Base-by-base conservation (phyloP, 2,888 invertebrate species). In the Scaeva pyrastri region DNA sequence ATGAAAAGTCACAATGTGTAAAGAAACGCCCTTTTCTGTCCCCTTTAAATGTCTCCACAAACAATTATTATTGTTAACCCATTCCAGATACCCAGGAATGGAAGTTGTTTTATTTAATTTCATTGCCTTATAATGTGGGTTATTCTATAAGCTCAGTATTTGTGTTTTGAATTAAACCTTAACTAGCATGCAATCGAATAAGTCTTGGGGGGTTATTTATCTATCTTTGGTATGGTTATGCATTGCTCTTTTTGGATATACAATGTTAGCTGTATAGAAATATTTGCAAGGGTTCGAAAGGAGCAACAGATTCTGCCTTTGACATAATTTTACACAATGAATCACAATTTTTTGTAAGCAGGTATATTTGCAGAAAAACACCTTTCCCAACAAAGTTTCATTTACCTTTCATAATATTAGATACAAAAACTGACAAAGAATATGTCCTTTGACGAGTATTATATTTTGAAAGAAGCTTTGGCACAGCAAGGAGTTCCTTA, bases 401-500 rank as follows among this genome's bases (percentile, higher is more conserved):
- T 48, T 66, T 52, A 68, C 68, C 68, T 52, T 41, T n/a, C 19
- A 11, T 10, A 45, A 31, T 5, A 14, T 7, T 23, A 45, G 8
- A 50, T 14, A 50, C 31, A 45, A 31, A 45, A 50, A n/a, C n/a
- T n/a, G 21, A 39, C 36, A 7, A 64, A 31, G 12, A 68, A 39
- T 8, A 3, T 52, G 16, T 52, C 16, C 14, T 39, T 68, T 41
- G 16, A 11, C 21, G 12, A 50, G n/a, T 45, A 73, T 2, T 8
- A n/a, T 23, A 5, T 45, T 31, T 14, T 14, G 3, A 2, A 23
- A 48, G 31, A 50, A 36, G 19, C 19, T 19, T 45, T 52, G 45
- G 23, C 58, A 48, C n/a, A 55, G 50, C 21, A 45, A 19, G 50
- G 16, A 45, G n/a, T 14, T 16, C 62, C 21, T 66, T 70, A 45